Evolutionary conservation across 2,797 vertebrate genomes (phyloP).

Genomic region (Furcifer pardalis): DNA sequence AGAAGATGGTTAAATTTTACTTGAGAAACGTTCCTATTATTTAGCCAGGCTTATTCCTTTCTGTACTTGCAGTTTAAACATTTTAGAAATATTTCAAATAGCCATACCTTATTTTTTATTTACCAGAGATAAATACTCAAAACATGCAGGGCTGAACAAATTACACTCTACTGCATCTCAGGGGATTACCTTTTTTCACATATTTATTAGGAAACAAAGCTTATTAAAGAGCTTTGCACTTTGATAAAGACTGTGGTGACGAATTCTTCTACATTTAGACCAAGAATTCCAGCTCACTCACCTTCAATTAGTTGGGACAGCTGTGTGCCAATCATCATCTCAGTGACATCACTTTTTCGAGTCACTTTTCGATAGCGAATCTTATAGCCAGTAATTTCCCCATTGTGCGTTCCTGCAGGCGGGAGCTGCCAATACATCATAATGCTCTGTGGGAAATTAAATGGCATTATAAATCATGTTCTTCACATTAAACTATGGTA

Average conservation of each 20-base stretch:
- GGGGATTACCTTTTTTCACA: not conserved
- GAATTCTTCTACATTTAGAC: not conserved
- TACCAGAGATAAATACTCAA: not conserved
- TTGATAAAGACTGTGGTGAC: not conserved
- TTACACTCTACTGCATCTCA: not conserved
- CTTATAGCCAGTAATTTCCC: constrained; percentile 92
- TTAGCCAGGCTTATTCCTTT: not conserved
- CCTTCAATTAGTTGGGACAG: constrained; percentile 91
- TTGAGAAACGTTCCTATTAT: not conserved
- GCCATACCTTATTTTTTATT: not conserved
- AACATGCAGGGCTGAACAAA: not conserved
- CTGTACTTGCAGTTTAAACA: not conserved
- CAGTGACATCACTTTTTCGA: constrained; percentile 90
- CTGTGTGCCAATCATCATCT: constrained; percentile 87
- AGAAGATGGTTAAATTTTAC: not conserved
- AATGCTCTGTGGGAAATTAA: constrained; percentile 82
- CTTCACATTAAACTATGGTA: not conserved
- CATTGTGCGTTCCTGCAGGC: constrained; percentile 86
- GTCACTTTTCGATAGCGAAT: constrained; percentile 93
- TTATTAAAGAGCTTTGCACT: not conserved
- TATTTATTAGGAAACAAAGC: not conserved
- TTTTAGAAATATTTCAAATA: not conserved
- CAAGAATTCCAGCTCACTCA: constrained; percentile 62
- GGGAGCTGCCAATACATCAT: constrained; percentile 95
- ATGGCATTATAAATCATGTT: not conserved